Evolutionary conservation across 2,113 vertebrate species (phyloP), one percentile per base, ranked within the genome.

Genomic region (Rhea americana): DNA sequence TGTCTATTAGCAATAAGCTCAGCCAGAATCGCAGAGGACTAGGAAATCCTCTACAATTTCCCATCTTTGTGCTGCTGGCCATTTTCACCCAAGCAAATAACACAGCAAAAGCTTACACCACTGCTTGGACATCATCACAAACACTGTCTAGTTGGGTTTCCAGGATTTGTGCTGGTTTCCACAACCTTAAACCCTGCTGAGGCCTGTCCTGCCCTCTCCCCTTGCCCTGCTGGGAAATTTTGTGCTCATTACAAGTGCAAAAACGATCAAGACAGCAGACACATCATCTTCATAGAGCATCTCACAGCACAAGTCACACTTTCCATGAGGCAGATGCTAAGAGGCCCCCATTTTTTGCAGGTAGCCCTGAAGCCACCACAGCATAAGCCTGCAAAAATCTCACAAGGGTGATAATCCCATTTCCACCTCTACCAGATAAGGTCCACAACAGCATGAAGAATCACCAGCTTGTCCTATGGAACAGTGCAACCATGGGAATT

Each of bases 401-500:
- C 35, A 1, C 1, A 0, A 0, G 26, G 37, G 61, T 5, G 47
- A 48, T 43, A 45, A 7, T 22, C 18, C 50, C 41, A 35, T 3
- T 30, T 35, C 55, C 5, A 25, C 11, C 21, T 70, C 21, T 15
- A 68, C 45, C 37, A 41, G 22, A 5, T 0, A 8, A 56, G 66
- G 26, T 32, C 7, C 19, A 24, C 18, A 13, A 13, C 21, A 58
- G 35, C 15, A 9, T 0, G 0, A 9, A 14, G 7, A 35, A 7
- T 9, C 8, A 24, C 4, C 47, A n/a, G 5, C 37, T 55, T 58
- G 68, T 26, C 37, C 56, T 22, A 3, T 0, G 5, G 8, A 28
- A 7, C 8, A 4, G 5, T 0, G 4, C 21, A 45, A 39, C 3
- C 0, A 1, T 26, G 8, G 8, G 9, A 22, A 5, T 4, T 9